Evolutionary conservation across 64 coral and sea anemone genomes (phyloP).

Genomic region (Astreopora myriophthalma): DNA sequence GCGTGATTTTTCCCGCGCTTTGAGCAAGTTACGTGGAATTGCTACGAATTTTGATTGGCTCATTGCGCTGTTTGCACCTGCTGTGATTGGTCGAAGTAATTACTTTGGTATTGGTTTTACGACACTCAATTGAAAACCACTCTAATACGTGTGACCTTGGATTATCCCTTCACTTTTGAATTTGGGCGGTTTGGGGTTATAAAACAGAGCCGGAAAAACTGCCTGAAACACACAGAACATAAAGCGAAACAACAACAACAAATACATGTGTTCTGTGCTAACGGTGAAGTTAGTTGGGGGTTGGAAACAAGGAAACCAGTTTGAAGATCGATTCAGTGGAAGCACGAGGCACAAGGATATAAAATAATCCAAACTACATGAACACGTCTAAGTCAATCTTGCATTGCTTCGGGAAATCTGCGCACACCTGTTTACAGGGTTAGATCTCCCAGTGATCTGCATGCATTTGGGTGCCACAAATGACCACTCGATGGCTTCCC

Average conservation of each 20-base stretch:
- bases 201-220: no score
- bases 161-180: not conserved
- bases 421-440: not conserved
- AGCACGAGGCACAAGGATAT: not conserved
- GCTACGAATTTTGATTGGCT: no score
- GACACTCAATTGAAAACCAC: no score
- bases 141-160: no score
- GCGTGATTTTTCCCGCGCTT: no score
- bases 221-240: not conserved
- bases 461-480: constrained; percentile 12
- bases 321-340: not conserved
- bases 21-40: no score
- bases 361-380: not conserved
- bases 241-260: no score
- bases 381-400: not conserved
- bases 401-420: constrained; percentile 1
- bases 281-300: not conserved
- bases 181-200: not conserved
- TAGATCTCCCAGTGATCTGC: not conserved
- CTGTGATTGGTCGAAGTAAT: no score
- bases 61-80: no score
- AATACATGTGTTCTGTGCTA: not conserved
- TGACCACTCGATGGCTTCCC: constrained; percentile 14
- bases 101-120: no score
- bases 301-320: not conserved